A percentile compares a stretch with the other conserved stretches of the same genome.
phyloP scores from a whole-genome alignment of 2,888 invertebrate genomes.

The Dusona sp. region DNA sequence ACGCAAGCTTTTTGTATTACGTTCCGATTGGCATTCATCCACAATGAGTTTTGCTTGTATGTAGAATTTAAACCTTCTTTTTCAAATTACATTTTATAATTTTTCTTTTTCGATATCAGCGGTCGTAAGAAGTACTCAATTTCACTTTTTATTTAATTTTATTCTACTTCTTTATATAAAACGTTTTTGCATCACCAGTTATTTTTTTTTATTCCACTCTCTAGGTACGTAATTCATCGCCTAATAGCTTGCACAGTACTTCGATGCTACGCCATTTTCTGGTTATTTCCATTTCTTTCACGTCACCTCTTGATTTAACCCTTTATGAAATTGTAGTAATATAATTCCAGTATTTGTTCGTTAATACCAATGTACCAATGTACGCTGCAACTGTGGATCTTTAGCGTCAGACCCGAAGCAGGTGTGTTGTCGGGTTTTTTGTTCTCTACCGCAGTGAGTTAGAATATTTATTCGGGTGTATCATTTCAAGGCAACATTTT shows the following conservation, averaged over 20 bases:
- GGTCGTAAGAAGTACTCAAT: neutral
- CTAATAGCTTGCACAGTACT: neutral
- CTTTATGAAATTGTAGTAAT: neutral
- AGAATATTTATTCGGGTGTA: too few species aligned
- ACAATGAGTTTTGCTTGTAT: conserved; percentile 55
- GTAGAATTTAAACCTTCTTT: conserved; percentile 38
- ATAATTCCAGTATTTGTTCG: neutral
- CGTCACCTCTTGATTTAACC: neutral
- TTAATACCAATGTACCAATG: neutral
- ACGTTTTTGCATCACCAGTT: neutral
- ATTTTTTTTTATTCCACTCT: neutral
- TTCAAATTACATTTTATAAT: conserved; percentile 3
- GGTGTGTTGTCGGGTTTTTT: neutral
- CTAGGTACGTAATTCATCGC: neutral
- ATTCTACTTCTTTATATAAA: neutral
- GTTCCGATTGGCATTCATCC: conserved; percentile 50
- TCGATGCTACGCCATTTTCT: neutral
- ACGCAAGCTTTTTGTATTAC: neutral
- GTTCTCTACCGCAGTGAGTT: neutral
- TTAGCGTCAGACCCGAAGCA: neutral
- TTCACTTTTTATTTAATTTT: conserved; percentile 2
- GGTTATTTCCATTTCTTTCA: neutral
- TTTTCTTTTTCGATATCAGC: neutral
- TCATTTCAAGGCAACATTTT: too few species aligned
- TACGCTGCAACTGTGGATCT: neutral